Percentiles rank a stretch among this genome's conserved stretches.
phyloP scores from a whole-genome alignment of 2,797 vertebrate species.

The Pseudocheirus occidentalis region DNA sequence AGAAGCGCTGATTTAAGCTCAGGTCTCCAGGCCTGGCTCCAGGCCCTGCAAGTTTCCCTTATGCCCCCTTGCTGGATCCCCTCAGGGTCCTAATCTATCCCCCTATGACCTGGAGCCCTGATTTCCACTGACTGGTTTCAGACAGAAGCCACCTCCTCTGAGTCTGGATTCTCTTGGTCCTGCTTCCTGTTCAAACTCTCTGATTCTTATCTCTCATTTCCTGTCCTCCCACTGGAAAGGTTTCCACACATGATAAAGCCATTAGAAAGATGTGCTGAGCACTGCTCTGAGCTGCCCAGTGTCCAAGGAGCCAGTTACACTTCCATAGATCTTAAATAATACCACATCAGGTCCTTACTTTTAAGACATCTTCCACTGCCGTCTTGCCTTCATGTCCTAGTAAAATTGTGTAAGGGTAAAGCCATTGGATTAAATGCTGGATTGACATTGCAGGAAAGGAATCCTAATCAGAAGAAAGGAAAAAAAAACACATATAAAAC shows the following conservation, averaged over 20 bases:
- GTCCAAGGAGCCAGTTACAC: not conserved
- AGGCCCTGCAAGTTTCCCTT: not conserved
- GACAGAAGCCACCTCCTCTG: not conserved
- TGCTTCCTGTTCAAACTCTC: not conserved
- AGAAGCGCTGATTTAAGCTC: not conserved
- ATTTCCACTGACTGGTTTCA: not conserved
- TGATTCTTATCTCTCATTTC: not conserved
- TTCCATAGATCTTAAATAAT: not conserved
- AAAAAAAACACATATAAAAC: slow-evolving; percentile 37
- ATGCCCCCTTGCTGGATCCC: not conserved
- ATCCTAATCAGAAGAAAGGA: slow-evolving; percentile 85
- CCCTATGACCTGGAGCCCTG: not conserved
- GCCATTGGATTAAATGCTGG: slow-evolving; percentile 89
- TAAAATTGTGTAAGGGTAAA: slow-evolving; percentile 93
- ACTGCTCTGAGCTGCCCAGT: not conserved
- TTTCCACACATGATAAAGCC: not conserved
- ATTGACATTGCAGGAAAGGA: slow-evolving; percentile 92
- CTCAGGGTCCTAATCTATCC: not conserved
- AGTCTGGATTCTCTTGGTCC: not conserved
- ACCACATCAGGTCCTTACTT: slow-evolving; percentile 85
- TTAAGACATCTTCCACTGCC: slow-evolving; percentile 91
- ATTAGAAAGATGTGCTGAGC: not conserved
- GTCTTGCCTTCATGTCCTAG: slow-evolving; percentile 92
- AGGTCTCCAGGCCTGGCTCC: not conserved
- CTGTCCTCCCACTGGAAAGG: not conserved